A percentile compares a stretch with the other conserved stretches of the same genome.
Conservation (phyloP, 2,888 invertebrate genomes). For the Drosophila dives region DNA sequence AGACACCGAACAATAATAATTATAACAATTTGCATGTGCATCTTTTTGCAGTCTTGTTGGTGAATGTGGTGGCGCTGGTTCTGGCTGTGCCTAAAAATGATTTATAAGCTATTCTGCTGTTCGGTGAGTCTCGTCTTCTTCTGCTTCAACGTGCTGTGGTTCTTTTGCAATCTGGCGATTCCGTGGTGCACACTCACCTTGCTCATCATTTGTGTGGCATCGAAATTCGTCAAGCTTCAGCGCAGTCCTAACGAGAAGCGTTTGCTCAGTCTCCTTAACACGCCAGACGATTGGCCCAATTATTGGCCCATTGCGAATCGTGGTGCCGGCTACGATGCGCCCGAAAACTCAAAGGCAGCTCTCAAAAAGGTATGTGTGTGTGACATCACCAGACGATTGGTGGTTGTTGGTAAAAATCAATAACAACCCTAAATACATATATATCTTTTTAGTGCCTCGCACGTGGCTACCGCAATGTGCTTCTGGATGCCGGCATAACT, state of each 20-base stretch:
- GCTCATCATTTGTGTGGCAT: slow-evolving; percentile 82
- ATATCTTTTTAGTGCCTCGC: slow-evolving; percentile 76
- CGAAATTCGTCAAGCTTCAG: slow-evolving; percentile 84
- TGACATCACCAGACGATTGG: slow-evolving; percentile 43
- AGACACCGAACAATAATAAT: slow-evolving; percentile 7
- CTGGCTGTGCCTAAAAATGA: slow-evolving; percentile 83
- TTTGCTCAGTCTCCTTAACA: slow-evolving; percentile 78
- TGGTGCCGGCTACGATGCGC: slow-evolving; percentile 84
- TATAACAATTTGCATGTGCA: slow-evolving; percentile 22
- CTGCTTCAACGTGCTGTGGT: slow-evolving; percentile 84
- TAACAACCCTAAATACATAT: slow-evolving; percentile 45
- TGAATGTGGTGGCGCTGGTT: slow-evolving; percentile 82
- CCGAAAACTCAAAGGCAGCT: slow-evolving; percentile 84
- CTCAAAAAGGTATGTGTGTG: slow-evolving; percentile 81
- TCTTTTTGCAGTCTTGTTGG: slow-evolving; percentile 39
- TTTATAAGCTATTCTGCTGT: slow-evolving; percentile 83
- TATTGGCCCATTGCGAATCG: slow-evolving; percentile 85
- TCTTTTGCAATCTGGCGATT: slow-evolving; percentile 83
- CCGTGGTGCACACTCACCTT: slow-evolving; percentile 84
- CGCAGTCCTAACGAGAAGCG: slow-evolving; percentile 83
- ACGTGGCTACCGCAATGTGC: slow-evolving; percentile 83
- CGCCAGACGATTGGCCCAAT: slow-evolving; percentile 81
- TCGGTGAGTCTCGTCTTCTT: slow-evolving; percentile 81
- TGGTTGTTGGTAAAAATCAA: slow-evolving; percentile 65
- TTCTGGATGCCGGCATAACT: slow-evolving; percentile 83